Conservation (phyloP, 1,140 invertebrate species). For the Brachionus angularis region DNA sequence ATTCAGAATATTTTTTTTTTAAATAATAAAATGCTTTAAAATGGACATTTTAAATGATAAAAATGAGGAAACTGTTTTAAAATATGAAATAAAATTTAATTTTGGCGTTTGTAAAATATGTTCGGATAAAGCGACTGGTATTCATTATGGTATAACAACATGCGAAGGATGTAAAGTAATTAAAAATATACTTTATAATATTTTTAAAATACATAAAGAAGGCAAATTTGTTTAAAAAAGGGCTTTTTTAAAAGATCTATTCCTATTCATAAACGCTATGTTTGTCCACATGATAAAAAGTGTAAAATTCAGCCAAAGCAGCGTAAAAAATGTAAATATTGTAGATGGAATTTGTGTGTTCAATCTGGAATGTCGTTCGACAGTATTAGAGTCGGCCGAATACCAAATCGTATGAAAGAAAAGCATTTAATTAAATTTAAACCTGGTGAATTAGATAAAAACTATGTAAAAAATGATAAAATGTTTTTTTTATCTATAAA, state of each 20-base stretch:
- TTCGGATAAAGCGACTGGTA: constrained; percentile 17
- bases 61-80: no score
- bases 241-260: constrained; percentile 46
- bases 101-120: constrained; percentile 26
- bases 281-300: constrained; percentile 52
- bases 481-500: neutral
- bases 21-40: no score
- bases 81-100: constrained; percentile 13
- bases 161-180: constrained; percentile 31
- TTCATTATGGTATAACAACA: constrained; percentile 44
- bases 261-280: constrained; percentile 48
- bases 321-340: constrained; percentile 55
- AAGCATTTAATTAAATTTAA: neutral
- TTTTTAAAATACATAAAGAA: constrained; percentile 48
- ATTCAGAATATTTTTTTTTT: no score
- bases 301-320: constrained; percentile 53
- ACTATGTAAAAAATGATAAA: neutral
- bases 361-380: constrained; percentile 54
- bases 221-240: neutral
- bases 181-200: constrained; percentile 51
- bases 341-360: constrained; percentile 53
- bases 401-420: constrained; percentile 54
- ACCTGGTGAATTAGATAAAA: neutral
- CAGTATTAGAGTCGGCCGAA: constrained; percentile 53
- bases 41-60: no score